These are phyloP conservation scores for Cebidichthys violaceus DNA, from an alignment of 2,113 vertebrate species.

Conservation along the genomic window DNA sequence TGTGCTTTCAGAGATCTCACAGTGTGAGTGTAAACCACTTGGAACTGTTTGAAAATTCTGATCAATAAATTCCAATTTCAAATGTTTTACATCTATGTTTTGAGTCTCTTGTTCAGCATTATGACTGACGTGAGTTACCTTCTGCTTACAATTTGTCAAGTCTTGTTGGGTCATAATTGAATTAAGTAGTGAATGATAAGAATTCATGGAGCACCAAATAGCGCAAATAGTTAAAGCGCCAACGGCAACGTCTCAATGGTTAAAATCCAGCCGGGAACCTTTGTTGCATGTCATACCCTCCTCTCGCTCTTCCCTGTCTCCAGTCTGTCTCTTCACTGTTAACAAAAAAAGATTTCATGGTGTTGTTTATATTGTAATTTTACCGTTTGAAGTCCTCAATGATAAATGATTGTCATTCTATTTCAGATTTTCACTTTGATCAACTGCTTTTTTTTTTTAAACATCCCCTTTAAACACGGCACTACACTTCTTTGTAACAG, in stretches of 20 bases:
- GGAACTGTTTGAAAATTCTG: not conserved
- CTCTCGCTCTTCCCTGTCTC: not conserved
- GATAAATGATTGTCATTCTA: no score
- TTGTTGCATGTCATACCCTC: not conserved
- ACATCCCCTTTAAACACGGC: no score
- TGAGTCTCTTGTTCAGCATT: not conserved
- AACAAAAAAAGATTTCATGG: not conserved
- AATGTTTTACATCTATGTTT: not conserved
- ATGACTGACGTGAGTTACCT: not conserved
- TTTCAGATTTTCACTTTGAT: no score
- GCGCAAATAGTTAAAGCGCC: not conserved
- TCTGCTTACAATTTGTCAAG: not conserved
- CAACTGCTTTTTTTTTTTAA: no score
- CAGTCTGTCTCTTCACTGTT: not conserved
- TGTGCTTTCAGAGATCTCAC: not conserved
- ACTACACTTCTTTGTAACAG: no score
- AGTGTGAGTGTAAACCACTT: not conserved
- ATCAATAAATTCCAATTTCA: slow-evolving; percentile 7
- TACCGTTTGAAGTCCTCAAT: not conserved
- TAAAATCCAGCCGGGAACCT: no score
- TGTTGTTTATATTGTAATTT: not conserved
- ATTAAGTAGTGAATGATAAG: not conserved
- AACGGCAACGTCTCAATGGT: no score
- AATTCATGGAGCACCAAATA: not conserved
- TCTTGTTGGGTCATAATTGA: not conserved